Evolutionary conservation across 2,888 invertebrate genomes (phyloP).

Genomic region (Patella caerulea): DNA sequence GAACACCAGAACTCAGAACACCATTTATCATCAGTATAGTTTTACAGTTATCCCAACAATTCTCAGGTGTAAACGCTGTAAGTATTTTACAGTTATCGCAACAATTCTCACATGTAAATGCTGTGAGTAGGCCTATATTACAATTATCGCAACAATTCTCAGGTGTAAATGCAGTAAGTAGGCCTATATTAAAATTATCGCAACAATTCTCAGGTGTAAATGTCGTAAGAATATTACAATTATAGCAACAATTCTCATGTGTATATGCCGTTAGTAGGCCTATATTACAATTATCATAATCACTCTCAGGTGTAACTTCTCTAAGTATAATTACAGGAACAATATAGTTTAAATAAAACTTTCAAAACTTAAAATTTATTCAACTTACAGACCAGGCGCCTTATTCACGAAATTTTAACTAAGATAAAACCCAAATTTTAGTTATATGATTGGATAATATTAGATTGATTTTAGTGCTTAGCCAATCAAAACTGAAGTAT

Average conservation of each 20-base stretch:
- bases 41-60: slow-evolving; percentile 90
- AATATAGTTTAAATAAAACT: too few species aligned
- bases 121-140: slow-evolving; percentile 75
- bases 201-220: slow-evolving; percentile 83
- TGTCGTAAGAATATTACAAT: slow-evolving; percentile 76
- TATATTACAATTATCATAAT: neutral
- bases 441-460: too few species aligned
- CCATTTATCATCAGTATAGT: slow-evolving; percentile 85
- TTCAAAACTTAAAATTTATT: neutral
- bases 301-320: too few species aligned
- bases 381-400: too few species aligned
- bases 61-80: slow-evolving; percentile 91
- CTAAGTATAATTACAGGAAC: too few species aligned
- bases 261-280: slow-evolving; percentile 83
- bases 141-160: too few species aligned
- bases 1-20: slow-evolving; percentile 81
- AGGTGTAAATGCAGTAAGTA: too few species aligned
- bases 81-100: slow-evolving; percentile 58
- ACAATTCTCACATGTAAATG: slow-evolving; percentile 81
- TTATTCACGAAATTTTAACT: too few species aligned
- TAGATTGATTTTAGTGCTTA: too few species aligned
- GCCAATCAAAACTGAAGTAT: too few species aligned
- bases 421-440: too few species aligned
- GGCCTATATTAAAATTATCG: slow-evolving; percentile 83
- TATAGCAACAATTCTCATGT: slow-evolving; percentile 90